Evolutionary conservation across 2,888 invertebrate species (phyloP).

Genomic region (Pterostichus niger): DNA sequence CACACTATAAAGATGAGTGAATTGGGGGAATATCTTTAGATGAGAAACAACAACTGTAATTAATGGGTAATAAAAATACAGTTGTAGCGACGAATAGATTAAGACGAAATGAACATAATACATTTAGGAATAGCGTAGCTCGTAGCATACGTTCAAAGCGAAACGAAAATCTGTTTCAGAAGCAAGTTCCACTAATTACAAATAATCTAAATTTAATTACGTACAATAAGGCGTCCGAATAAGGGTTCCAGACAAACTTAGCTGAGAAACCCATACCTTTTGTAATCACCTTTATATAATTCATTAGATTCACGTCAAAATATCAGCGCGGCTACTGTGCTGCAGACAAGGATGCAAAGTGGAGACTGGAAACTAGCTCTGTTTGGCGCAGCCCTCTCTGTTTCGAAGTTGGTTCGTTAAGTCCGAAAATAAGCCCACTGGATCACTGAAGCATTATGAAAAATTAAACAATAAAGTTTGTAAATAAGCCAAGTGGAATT

Average conservation of each 20-base stretch:
- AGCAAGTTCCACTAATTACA: constrained; percentile 59
- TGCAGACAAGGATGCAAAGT: constrained; percentile 21
- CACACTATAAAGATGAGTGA: no score
- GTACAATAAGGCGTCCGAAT: constrained; percentile 61
- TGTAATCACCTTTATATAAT: constrained; percentile 65
- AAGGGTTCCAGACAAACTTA: constrained; percentile 59
- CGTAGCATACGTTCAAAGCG: constrained; percentile 41
- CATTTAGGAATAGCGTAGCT: constrained; percentile 20
- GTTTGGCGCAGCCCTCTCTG: constrained; percentile 37
- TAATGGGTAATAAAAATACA: constrained; percentile 45
- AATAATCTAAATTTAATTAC: constrained; percentile 66
- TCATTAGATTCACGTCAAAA: constrained; percentile 65
- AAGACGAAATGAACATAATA: constrained; percentile 37
- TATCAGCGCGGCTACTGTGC: constrained; percentile 41
- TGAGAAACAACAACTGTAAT: constrained; percentile 36
- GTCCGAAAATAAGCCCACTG: constrained; percentile 55
- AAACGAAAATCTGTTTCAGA: constrained; percentile 61
- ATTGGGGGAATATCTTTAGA: no score
- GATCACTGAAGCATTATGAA: constrained; percentile 54
- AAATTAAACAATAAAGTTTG: constrained; percentile 58
- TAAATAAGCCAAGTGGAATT: constrained; percentile 56
- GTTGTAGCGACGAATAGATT: constrained; percentile 25
- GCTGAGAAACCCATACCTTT: constrained; percentile 58
- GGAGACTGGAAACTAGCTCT: neutral
- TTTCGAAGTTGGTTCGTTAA: constrained; percentile 48